phyloP scores from a whole-genome alignment of 2,888 invertebrate species.

The Galerucella pusilla region DNA sequence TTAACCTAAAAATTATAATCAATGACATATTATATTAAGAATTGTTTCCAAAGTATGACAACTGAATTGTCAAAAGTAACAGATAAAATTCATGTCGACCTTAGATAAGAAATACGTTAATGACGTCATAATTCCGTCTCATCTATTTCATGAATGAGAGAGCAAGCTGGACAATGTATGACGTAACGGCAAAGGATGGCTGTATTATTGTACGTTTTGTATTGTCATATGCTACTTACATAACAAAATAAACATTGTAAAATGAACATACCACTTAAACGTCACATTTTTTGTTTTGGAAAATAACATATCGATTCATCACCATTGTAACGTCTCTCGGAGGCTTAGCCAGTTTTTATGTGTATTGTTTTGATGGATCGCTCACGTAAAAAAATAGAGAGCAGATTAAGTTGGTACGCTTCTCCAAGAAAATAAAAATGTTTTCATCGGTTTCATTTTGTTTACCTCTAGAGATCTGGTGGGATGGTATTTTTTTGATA shows the following conservation, averaged over 20 bases:
- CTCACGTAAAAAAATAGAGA: constrained; percentile 8
- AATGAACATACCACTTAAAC: background rate
- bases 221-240: background rate
- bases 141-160: too few species aligned
- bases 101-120: too few species aligned
- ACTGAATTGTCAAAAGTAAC: too few species aligned
- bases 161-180: too few species aligned
- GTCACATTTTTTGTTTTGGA: background rate
- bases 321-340: background rate
- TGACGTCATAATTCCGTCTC: too few species aligned
- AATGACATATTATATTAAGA: too few species aligned
- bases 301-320: background rate
- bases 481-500: background rate
- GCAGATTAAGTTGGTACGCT: constrained; percentile 7
- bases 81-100: too few species aligned
- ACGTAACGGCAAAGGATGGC: too few species aligned
- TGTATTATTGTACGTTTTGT: too few species aligned
- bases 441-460: constrained; percentile 10
- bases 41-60: too few species aligned
- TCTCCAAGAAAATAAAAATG: background rate
- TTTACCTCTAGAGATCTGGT: background rate
- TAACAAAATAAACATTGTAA: background rate
- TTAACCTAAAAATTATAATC: too few species aligned
- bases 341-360: background rate
- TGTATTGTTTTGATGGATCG: constrained; percentile 18